Evolutionary conservation across 2,888 invertebrate species (phyloP).

Genomic region (Chrysina gloriosa): DNA sequence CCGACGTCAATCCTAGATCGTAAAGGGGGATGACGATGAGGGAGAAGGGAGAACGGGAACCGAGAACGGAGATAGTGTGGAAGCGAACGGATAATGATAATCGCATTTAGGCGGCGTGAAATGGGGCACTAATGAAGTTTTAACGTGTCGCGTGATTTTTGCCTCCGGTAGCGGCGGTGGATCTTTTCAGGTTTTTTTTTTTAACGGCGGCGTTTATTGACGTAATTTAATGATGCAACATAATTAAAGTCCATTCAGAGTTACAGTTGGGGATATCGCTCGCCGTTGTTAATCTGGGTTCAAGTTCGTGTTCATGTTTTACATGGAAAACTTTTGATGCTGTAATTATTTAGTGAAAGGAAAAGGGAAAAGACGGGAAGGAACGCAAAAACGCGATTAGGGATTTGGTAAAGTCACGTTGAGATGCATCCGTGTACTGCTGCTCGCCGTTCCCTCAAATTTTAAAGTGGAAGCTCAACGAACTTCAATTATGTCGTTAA

Average conservation of each 20-base stretch:
- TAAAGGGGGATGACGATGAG: not conserved
- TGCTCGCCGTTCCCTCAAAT: no score
- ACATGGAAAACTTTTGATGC: no score
- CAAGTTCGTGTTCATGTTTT: no score
- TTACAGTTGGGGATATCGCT: not conserved
- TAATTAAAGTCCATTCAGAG: slow-evolving; percentile 34
- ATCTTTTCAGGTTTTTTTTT: not conserved
- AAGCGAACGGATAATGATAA: slow-evolving; percentile 16
- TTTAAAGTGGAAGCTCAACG: no score
- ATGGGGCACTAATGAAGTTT: slow-evolving; percentile 34
- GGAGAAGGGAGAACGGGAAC: not conserved
- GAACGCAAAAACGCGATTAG: no score
- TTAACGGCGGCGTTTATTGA: slow-evolving; percentile 39
- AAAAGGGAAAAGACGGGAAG: no score
- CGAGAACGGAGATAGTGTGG: not conserved
- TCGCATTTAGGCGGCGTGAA: slow-evolving; percentile 12
- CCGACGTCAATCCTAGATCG: not conserved
- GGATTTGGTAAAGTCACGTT: no score
- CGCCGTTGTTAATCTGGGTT: no score
- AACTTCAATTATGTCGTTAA: no score
- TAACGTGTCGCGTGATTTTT: slow-evolving; percentile 30
- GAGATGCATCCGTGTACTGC: no score
- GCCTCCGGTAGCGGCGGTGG: slow-evolving; percentile 3
- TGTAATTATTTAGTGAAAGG: no score
- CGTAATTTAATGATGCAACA: slow-evolving; percentile 41